A percentile compares a stretch with the other conserved stretches of the same genome.
Conservation (phyloP, 2,888 invertebrate genomes). For the Aphidius colemani region DNA sequence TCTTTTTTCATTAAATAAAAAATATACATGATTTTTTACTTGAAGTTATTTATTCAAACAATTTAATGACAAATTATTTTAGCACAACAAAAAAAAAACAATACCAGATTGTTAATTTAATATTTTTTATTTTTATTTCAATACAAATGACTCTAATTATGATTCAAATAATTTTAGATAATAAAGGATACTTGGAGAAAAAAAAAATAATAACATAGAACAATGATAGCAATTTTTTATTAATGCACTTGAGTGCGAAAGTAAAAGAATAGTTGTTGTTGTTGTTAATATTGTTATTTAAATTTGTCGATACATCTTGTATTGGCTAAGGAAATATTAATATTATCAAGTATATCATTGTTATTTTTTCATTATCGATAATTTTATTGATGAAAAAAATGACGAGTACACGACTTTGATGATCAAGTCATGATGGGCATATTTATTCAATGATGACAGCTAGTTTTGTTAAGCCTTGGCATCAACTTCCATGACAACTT, state of each 20-base stretch:
- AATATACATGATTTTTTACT: no score
- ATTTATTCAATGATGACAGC: constrained; percentile 25
- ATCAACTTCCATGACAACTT: constrained; percentile 66
- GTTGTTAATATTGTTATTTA: background rate
- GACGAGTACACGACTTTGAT: constrained; percentile 46
- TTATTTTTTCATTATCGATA: background rate
- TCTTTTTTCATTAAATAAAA: no score
- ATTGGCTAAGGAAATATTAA: no score
- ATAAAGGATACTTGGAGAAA: background rate
- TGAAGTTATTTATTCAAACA: no score
- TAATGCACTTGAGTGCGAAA: no score
- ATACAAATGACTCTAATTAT: no score
- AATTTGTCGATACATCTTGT: background rate
- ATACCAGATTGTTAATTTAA: no score
- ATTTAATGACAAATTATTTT: constrained; percentile 8
- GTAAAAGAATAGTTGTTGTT: background rate
- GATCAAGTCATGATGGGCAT: constrained; percentile 41
- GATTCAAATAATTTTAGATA: background rate
- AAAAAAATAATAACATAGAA: background rate
- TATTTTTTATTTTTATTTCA: background rate
- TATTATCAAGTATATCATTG: background rate
- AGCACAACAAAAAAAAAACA: no score
- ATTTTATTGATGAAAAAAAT: constrained; percentile 37
- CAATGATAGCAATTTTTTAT: constrained; percentile 4
- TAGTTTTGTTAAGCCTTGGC: constrained; percentile 58